These are phyloP conservation scores for Peromyscus aztecus DNA, from an alignment of 2,797 vertebrate genomes.

Conservation along the genomic window DNA sequence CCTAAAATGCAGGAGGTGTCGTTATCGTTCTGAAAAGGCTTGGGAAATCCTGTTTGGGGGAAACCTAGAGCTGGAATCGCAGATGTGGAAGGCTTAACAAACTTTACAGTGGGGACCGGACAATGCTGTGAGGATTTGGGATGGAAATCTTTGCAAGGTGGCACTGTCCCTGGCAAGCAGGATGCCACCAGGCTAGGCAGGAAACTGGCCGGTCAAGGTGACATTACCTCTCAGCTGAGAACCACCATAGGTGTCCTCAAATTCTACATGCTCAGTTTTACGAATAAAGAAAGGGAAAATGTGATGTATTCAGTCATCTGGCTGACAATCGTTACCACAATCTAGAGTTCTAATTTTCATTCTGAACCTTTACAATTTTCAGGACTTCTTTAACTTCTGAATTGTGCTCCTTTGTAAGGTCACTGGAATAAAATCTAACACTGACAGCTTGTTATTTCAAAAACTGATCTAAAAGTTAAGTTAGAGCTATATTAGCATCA, in stretches of 20 bases:
- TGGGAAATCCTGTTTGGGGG: neutral
- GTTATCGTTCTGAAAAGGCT: constrained; percentile 10
- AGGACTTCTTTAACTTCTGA: constrained; percentile 51
- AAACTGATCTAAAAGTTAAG: constrained; percentile 49
- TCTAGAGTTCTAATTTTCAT: constrained; percentile 25
- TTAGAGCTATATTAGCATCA: constrained; percentile 8
- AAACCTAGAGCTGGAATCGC: neutral
- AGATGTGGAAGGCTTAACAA: neutral
- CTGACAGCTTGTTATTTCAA: constrained; percentile 45
- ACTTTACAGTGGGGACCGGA: neutral
- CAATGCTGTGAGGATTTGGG: neutral
- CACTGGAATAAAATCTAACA: constrained; percentile 33
- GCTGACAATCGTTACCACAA: constrained; percentile 1
- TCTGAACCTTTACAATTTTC: constrained; percentile 21
- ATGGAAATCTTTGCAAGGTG: neutral
- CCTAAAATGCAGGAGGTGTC: neutral
- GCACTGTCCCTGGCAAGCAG: neutral
- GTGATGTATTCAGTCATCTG: neutral
- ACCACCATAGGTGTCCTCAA: neutral
- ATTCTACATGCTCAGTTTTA: neutral
- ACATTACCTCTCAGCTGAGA: neutral
- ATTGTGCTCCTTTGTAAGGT: constrained; percentile 46
- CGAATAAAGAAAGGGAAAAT: neutral
- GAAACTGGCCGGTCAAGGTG: neutral
- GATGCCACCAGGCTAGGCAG: neutral